These are phyloP conservation scores for Brassicogethes aeneus DNA, from an alignment of 2,888 invertebrate species.

Conservation along the genomic window DNA sequence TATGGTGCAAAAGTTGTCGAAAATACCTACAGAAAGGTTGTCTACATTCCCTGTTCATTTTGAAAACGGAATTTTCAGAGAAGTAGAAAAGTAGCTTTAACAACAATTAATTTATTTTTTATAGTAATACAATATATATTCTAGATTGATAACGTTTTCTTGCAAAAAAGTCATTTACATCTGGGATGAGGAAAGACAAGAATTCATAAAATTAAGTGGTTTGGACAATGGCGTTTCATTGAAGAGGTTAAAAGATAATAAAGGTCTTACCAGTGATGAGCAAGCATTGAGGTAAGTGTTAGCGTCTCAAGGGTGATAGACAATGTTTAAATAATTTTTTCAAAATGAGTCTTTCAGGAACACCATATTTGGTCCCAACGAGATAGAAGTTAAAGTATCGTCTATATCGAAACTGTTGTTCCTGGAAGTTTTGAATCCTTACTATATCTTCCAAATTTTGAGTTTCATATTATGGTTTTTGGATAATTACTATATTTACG, in stretches of 20 bases:
- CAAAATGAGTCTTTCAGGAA: constrained; percentile 52
- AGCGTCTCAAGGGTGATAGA: too few species aligned
- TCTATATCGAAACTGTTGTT: constrained; percentile 62
- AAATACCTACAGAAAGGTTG: constrained; percentile 21
- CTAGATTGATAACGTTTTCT: constrained; percentile 51
- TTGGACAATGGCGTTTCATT: constrained; percentile 60
- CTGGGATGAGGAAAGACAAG: constrained; percentile 62
- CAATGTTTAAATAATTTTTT: too few species aligned
- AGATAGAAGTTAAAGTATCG: constrained; percentile 73
- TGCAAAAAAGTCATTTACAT: constrained; percentile 79
- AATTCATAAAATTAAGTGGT: constrained; percentile 65
- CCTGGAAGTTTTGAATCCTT: constrained; percentile 83
- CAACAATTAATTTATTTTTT: constrained; percentile 2
- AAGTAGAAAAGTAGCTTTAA: constrained; percentile 28
- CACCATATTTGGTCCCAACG: constrained; percentile 74
- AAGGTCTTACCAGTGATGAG: constrained; percentile 49
- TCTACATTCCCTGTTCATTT: constrained; percentile 31
- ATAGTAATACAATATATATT: constrained; percentile 10
- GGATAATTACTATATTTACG: constrained; percentile 86
- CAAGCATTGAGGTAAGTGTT: constrained; percentile 55
- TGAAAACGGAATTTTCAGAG: constrained; percentile 35
- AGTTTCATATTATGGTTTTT: constrained; percentile 83
- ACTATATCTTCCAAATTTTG: constrained; percentile 92
- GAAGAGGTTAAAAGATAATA: constrained; percentile 54
- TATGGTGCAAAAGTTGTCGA: constrained; percentile 27